phyloP scores from a whole-genome alignment of 2,888 invertebrate genomes.

The Chrysina gloriosa region DNA sequence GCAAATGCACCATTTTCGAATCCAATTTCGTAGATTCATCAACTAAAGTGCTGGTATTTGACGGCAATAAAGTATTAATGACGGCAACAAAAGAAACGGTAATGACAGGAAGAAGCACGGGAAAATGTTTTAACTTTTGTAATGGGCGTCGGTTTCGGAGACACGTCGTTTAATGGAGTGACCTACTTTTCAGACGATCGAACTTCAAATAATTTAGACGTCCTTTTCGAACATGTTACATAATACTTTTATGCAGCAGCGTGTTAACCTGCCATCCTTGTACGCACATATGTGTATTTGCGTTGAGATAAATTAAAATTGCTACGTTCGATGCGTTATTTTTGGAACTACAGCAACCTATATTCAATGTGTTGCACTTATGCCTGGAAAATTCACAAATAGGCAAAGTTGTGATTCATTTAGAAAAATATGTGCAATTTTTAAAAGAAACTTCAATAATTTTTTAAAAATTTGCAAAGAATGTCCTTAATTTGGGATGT shows the following conservation, averaged over 20 bases:
- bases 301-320: neutral
- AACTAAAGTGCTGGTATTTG: constrained; percentile 11
- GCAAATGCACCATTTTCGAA: neutral
- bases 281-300: neutral
- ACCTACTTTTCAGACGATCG: constrained; percentile 19
- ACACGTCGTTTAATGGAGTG: constrained; percentile 17
- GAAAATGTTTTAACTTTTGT: constrained; percentile 23
- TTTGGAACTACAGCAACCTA: constrained; percentile 1
- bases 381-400: too few relatives aligned
- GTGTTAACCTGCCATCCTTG: neutral
- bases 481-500: too few relatives aligned
- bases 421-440: too few relatives aligned
- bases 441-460: too few relatives aligned
- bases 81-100: constrained; percentile 24
- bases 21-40: constrained; percentile 18
- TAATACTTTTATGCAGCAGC: neutral
- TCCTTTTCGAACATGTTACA: neutral
- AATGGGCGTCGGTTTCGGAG: constrained; percentile 13
- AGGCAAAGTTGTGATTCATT: too few relatives aligned
- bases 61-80: constrained; percentile 16
- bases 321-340: neutral
- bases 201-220: constrained; percentile 13
- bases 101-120: constrained; percentile 22
- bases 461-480: too few relatives aligned
- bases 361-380: too few relatives aligned